These are phyloP conservation scores for Coendou prehensilis DNA, from an alignment of 2,797 vertebrate species.

Conservation along the genomic window DNA sequence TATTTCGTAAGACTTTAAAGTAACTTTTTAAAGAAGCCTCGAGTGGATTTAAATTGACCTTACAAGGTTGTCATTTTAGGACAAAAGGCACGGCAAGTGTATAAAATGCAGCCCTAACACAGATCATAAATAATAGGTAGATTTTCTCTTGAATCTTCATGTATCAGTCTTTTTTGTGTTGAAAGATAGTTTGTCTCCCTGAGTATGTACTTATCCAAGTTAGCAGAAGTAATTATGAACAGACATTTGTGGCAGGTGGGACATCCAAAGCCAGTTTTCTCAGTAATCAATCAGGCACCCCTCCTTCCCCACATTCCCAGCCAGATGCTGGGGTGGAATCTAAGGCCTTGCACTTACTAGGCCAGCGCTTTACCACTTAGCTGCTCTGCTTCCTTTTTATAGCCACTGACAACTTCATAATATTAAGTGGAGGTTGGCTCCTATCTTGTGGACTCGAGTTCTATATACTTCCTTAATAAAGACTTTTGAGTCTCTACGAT, in stretches of 20 bases:
- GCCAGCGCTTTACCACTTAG: background rate
- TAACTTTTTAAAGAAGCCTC: constrained; percentile 45
- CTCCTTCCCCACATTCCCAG: background rate
- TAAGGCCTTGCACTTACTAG: too few relatives aligned
- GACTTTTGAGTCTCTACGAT: constrained; percentile 34
- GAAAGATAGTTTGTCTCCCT: constrained; percentile 53
- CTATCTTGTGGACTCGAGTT: constrained; percentile 5
- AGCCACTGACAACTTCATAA: background rate
- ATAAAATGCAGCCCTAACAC: constrained; percentile 35
- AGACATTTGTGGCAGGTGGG: background rate
- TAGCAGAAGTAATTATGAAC: constrained; percentile 4
- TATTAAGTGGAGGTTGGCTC: constrained; percentile 45
- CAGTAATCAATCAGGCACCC: background rate
- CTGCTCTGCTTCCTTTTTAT: constrained; percentile 7
- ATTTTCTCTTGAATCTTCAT: constrained; percentile 54
- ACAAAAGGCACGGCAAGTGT: background rate
- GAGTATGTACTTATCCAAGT: background rate
- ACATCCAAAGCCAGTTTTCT: background rate
- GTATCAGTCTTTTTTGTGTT: constrained; percentile 26
- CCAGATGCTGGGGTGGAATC: background rate
- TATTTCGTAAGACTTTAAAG: constrained; percentile 52
- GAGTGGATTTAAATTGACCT: constrained; percentile 48
- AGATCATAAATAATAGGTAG: background rate
- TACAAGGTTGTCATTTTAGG: background rate
- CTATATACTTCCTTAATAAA: background rate